Conservation (phyloP, 1,140 invertebrate genomes). For the Steinernema khuongi region DNA sequence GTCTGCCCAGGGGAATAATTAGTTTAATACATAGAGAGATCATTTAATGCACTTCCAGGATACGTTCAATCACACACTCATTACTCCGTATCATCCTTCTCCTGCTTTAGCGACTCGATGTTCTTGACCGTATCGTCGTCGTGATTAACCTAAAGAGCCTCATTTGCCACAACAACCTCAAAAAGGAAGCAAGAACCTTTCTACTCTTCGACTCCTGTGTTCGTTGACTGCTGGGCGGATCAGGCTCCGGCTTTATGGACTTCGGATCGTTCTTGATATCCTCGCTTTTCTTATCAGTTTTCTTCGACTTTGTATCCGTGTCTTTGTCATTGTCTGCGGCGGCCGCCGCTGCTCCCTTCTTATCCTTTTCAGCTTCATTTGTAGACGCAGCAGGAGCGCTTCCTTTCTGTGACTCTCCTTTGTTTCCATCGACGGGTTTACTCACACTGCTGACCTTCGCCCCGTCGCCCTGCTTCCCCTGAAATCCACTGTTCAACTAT, state of each 20-base stretch:
- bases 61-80: not conserved
- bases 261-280: not conserved
- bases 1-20: too few relatives aligned
- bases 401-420: not conserved
- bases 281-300: not conserved
- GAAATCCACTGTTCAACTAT: not conserved
- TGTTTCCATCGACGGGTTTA: not conserved
- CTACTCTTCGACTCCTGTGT: not conserved
- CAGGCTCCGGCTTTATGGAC: not conserved
- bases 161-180: not conserved
- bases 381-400: not conserved
- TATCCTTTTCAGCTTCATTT: not conserved
- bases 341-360: not conserved
- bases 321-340: not conserved
- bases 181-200: not conserved
- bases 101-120: not conserved
- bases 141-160: not conserved
- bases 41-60: too few relatives aligned
- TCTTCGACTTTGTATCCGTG: not conserved
- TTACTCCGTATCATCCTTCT: not conserved
- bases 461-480: not conserved
- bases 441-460: not conserved
- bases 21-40: too few relatives aligned
- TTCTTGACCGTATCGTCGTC: slow-evolving; percentile 1
- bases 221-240: not conserved